phyloP scores from a whole-genome alignment of 2,888 invertebrate species.

The Monochamus alternatus region DNA sequence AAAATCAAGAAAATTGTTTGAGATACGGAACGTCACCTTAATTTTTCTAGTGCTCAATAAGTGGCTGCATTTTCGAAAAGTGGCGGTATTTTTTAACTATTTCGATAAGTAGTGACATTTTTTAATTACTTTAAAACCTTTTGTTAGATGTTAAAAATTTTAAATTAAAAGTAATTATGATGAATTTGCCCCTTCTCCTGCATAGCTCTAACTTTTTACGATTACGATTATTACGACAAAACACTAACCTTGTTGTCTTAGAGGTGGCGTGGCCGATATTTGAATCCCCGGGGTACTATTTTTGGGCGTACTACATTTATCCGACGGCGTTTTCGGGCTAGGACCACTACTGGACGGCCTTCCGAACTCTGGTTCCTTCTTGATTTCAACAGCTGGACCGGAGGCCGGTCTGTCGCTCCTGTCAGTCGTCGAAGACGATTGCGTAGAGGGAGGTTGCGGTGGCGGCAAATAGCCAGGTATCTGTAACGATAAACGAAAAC shows the following conservation, averaged over 20 bases:
- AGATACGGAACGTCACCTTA: too few species aligned
- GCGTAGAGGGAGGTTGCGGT: constrained; percentile 52
- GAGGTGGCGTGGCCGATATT: constrained; percentile 70
- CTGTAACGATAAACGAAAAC: constrained; percentile 42
- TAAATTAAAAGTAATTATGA: too few species aligned
- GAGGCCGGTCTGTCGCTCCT: constrained; percentile 70
- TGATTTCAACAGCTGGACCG: constrained; percentile 81
- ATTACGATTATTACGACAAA: too few species aligned
- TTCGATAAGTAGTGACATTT: too few species aligned
- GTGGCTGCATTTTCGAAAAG: too few species aligned
- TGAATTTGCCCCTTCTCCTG: too few species aligned
- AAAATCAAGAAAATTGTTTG: too few species aligned
- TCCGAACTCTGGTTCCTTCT: constrained; percentile 80
- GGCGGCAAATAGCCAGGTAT: constrained; percentile 63
- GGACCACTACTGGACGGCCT: constrained; percentile 65
- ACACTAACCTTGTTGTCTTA: constrained; percentile 68
- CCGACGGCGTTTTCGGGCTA: constrained; percentile 63
- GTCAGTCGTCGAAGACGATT: constrained; percentile 46
- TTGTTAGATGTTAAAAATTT: too few species aligned
- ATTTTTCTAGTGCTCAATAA: too few species aligned
- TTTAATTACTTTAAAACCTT: too few species aligned
- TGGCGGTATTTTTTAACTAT: too few species aligned
- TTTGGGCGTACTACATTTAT: constrained; percentile 66
- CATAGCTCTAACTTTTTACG: too few species aligned
- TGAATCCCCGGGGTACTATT: constrained; percentile 62